Evolutionary conservation across 37 sponge, comb jelly and placozoan species (phyloP), one percentile per base, ranked within the genome.

Genomic region (Diacarnus erythraeanus): DNA sequence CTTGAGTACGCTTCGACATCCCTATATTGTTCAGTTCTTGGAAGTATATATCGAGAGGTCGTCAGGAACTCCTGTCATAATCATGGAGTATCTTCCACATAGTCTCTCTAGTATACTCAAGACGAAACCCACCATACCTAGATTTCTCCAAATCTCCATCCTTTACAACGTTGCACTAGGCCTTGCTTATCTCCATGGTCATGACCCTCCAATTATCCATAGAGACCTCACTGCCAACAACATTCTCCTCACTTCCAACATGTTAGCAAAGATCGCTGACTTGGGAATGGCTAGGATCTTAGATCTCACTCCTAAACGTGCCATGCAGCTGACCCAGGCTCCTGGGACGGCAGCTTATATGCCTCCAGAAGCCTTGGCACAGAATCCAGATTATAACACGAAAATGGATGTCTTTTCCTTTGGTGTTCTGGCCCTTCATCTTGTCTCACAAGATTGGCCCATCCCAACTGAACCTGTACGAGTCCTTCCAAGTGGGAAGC

Each of bases 141-240:
- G 67, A 34, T 59, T 47, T 43, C 69, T 86, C 38, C 75, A 85
- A 64, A 64, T 79, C 66, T 78, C 79, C 35, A 85, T 85, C 73
- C 79, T 85, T 8, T 43, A 35, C 59, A 76, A 86, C 59, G 69
- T 86, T 2, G 59, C 87, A 12, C 60, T 76, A 44, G 87, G 81
- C 0, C 81, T 86, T 34, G 60, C 70, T 69, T 74, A 86, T 61
- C 80, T 86, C 25, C 87, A 86, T 69, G 74, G 74, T 31, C 79
- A 78, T 42, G 34, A 64, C 22, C 86, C 86, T 3, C 66, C 86
- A 65, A 85, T 85, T 70, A 75, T 86, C 36, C 87, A 86, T 38
- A 80, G 87, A 20, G 87, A 86, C 69, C 81, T 86, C 44, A 86
- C 87, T 18, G 80, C 87, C 21, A 75, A 75, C 70, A 86, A 86